phyloP scores from a whole-genome alignment of 23 tunicate genomes.

The Diplosoma virens region DNA sequence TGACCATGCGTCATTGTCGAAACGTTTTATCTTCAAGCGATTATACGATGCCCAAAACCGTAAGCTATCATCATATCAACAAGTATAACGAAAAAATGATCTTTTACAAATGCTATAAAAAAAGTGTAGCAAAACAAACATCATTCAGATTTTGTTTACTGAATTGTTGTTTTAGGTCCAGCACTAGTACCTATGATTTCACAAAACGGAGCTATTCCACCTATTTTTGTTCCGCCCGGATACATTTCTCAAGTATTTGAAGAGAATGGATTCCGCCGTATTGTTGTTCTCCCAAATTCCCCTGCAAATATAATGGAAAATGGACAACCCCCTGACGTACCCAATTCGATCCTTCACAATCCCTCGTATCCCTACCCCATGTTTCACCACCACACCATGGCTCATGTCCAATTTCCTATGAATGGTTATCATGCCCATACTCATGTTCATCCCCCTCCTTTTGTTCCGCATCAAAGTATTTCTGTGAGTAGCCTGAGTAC shows the following conservation, averaged over 20 bases:
- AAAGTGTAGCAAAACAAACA: no score
- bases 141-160: no score
- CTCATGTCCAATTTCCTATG: conserved; percentile 23
- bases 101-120: no score
- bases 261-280: conserved; percentile 49
- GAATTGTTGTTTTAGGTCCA: conserved; percentile 55
- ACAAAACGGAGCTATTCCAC: conserved; percentile 65
- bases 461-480: no score
- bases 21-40: no score
- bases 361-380: not conserved
- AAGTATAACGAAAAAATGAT: no score
- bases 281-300: conserved; percentile 41
- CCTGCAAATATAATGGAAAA: not conserved
- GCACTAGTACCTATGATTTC: conserved; percentile 83
- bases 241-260: conserved; percentile 75
- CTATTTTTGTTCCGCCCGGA: conserved; percentile 75
- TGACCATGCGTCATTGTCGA: no score
- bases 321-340: not conserved
- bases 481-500: no score
- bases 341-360: not conserved
- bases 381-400: not conserved
- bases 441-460: no score
- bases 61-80: no score
- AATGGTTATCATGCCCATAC: not conserved
- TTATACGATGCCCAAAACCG: no score